phyloP scores from a whole-genome alignment of 2,113 vertebrate species.

The Myanophis thanlyinensis region DNA sequence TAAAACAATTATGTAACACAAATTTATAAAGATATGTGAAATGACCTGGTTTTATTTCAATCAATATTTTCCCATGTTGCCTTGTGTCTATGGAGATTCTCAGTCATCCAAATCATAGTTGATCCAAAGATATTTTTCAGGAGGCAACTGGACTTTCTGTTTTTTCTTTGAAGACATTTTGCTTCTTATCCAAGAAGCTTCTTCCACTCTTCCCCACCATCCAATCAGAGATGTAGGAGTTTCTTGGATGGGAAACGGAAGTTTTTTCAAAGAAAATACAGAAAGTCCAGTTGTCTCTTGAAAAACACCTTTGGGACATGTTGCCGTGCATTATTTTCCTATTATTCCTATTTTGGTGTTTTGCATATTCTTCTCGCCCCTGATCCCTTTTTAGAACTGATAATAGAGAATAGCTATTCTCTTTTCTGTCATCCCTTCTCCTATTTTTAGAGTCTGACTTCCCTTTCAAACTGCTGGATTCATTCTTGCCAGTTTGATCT shows the following conservation, averaged over 20 bases:
- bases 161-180: too few relatives aligned
- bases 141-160: too few relatives aligned
- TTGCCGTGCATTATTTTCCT: not conserved
- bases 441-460: not conserved
- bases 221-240: too few relatives aligned
- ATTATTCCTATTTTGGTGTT: not conserved
- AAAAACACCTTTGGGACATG: not conserved
- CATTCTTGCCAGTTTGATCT: slow-evolving; percentile 9
- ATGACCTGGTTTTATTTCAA: not conserved
- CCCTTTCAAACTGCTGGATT: slow-evolving; percentile 1
- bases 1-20: too few relatives aligned
- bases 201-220: too few relatives aligned
- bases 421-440: not conserved
- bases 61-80: not conserved
- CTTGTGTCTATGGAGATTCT: too few relatives aligned
- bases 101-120: too few relatives aligned
- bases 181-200: too few relatives aligned
- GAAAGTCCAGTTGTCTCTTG: too few relatives aligned
- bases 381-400: not conserved
- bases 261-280: too few relatives aligned
- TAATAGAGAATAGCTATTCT: not conserved
- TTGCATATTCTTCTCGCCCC: not conserved
- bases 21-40: not conserved
- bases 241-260: too few relatives aligned
- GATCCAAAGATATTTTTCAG: too few relatives aligned